A percentile compares a stretch with the other conserved stretches of the same genome.
Evolutionary conservation across 2,797 vertebrate genomes (phyloP).

Genomic region (Muscicapa comitata): DNA sequence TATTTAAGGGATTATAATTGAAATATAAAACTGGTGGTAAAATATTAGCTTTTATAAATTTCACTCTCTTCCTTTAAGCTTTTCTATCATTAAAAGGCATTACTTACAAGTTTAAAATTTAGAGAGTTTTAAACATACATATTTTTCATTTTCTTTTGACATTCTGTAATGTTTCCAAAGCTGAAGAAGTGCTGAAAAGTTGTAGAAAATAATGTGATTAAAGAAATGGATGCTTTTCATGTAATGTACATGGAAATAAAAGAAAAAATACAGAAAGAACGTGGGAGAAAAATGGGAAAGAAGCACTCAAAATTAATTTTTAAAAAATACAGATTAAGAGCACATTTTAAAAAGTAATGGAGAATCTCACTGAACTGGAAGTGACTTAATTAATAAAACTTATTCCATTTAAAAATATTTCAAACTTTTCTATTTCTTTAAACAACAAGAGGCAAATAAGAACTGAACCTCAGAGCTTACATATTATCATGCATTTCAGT

Average conservation of each 20-base stretch:
- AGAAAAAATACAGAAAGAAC: background rate
- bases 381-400: background rate
- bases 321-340: background rate
- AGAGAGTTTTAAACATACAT: background rate
- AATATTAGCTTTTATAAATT: slow-evolving; percentile 5
- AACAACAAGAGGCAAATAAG: background rate
- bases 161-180: background rate
- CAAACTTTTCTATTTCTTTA: background rate
- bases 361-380: background rate
- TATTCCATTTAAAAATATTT: background rate
- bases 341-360: background rate
- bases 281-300: background rate
- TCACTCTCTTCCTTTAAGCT: background rate
- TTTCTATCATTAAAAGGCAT: background rate
- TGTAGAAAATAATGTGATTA: background rate
- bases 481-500: background rate
- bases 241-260: background rate
- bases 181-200: background rate
- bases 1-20: background rate
- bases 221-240: background rate
- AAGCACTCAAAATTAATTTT: background rate
- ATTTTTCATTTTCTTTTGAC: background rate
- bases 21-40: background rate
- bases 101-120: background rate
- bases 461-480: background rate